Base-by-base conservation (phyloP, 1,140 invertebrate genomes). In the Trichonephila clavipes region DNA sequence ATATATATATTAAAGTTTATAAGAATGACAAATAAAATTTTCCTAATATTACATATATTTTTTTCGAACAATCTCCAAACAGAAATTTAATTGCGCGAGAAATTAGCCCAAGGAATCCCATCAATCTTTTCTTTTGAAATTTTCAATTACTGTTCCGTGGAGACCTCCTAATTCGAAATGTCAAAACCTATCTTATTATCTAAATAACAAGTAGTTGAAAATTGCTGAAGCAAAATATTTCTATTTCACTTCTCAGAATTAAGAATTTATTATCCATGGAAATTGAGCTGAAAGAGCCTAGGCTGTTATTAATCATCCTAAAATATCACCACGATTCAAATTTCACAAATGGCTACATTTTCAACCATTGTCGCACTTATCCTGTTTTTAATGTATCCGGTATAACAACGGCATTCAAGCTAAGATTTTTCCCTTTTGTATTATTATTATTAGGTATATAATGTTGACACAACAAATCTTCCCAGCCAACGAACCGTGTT, bases 401-500 rank as follows among this genome's bases (percentile, higher is more conserved):
- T 88, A 62, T 88, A 86, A 92, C 40, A 83, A 62, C 69, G 51
- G 40, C 83, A 88, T 88, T 81, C 82, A 86, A 69, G 44, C 18
- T 51, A 72, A 72, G 90, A 58, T 86, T 72, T 34, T 34, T 58
- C 44, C 61, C 51, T 19, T 91, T 91, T 62, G 77, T 83, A 86
- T 87, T 86, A 72, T 86, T 81, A 93, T 93, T 93, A 93, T 93
- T 81, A 88, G 86, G 85, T 81, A 77, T 83, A 88, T 93, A 88
- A 93, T 93, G 92, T 93, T 88, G 92, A 93, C 86, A 88, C 86
- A 93, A 88, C 72, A 88, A 77, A 93, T 93, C 85, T 92, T 86
- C 90, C 40, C 24, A 86, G 62, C 24, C 85, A 88, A 69, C 85
- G 92, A 66, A 88, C 64, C 62, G 64, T 87, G 66, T n/a, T 28